phyloP scores from a whole-genome alignment of 2,888 invertebrate species.

The Tetragonisca angustula region DNA sequence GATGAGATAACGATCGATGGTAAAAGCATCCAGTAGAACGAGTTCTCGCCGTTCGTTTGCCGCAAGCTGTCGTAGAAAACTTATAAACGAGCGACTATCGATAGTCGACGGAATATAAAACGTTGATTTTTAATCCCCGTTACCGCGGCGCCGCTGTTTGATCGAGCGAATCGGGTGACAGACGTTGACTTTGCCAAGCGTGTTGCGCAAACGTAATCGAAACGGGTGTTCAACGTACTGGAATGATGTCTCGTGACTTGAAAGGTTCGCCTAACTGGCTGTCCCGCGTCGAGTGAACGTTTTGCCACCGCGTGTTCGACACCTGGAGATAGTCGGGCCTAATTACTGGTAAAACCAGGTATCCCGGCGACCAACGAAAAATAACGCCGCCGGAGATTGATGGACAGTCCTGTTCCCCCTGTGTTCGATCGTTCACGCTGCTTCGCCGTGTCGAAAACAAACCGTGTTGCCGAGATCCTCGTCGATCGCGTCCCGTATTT shows the following conservation, averaged over 20 bases:
- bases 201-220: slow-evolving; percentile 45
- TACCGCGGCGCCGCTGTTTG: background rate
- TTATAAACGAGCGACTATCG: slow-evolving; percentile 41
- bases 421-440: slow-evolving; percentile 13
- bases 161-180: slow-evolving; percentile 20
- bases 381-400: slow-evolving; percentile 40
- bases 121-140: slow-evolving; percentile 47
- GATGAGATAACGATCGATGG: slow-evolving; percentile 51
- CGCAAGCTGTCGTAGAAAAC: background rate
- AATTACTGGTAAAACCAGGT: slow-evolving; percentile 52
- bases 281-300: slow-evolving; percentile 38
- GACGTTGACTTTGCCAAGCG: slow-evolving; percentile 35
- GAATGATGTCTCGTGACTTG: slow-evolving; percentile 57
- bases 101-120: slow-evolving; percentile 32
- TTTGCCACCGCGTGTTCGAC: slow-evolving; percentile 10
- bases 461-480: slow-evolving; percentile 13
- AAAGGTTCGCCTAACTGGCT: slow-evolving; percentile 34
- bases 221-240: slow-evolving; percentile 50
- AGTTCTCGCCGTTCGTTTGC: slow-evolving; percentile 38
- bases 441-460: background rate
- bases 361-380: slow-evolving; percentile 29
- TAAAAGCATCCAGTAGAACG: slow-evolving; percentile 47
- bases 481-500: slow-evolving; percentile 44
- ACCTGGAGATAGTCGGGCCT: slow-evolving; percentile 44
- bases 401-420: slow-evolving; percentile 30